Evolutionary conservation across 1,140 invertebrate species (phyloP), one percentile per base, ranked within the genome.

Genomic region (Trissolcus basalis): DNA sequence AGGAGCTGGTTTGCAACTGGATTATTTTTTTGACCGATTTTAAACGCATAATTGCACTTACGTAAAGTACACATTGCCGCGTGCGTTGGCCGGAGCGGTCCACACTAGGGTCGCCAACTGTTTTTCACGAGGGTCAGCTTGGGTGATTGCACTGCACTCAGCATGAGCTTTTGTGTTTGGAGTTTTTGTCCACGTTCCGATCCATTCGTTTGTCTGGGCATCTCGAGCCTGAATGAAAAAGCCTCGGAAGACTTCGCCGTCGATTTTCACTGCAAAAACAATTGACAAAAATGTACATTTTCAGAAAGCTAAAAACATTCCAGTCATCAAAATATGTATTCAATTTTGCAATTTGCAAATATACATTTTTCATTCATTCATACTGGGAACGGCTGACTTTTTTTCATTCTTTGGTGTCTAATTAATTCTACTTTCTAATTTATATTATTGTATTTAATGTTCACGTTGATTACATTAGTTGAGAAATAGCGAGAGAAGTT

Each of bases 161-260:
- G 92, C 90, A 77, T 94, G 92, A 1, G 91, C 89, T 61, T 93
- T 94, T 0, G 93, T 93, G 78, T 94, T 94, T 0, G 91, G 90
- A 0, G 92, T 92, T 67, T 91, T 88, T 33, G 91, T 88, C 91
- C 93, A 95, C 9, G 90, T 88, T 8, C 94, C 94, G 35, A 94
- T 89, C 92, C 93, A 94, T 67, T 91, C 87, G 70, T 94, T 89
- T 0, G 91, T 92, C 15, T 90, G 86, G 0, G 90, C 89, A 73
- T 94, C 93, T 47, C 93, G 91, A 0, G 93, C 94, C 86, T 95
- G 93, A n/a, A 95, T 83, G 83, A 95, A 93, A 88, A 95, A 94
- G 9, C 94, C 94, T 73, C 93, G 92, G 85, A 95, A 95, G 12
- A 90, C 83, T 0, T 85, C 81, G 0, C 92, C 92, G 36, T 88